Conservation (phyloP, 2,888 invertebrate genomes). For the Lapara coniferarum region DNA sequence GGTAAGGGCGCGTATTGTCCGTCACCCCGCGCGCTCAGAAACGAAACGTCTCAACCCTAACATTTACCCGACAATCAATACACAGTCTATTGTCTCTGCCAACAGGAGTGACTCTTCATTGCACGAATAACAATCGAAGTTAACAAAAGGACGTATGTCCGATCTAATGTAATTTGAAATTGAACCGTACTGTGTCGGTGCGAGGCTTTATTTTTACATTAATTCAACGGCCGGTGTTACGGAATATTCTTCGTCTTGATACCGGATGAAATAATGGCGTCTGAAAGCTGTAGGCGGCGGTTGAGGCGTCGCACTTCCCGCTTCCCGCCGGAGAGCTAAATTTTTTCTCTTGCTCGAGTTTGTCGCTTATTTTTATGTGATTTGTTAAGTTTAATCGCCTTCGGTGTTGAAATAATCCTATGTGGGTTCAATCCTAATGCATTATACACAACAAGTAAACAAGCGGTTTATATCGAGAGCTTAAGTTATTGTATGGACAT, state of each 20-base stretch:
- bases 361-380: constrained; percentile 55
- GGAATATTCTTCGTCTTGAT: constrained; percentile 56
- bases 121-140: constrained; percentile 32
- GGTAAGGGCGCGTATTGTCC: constrained; percentile 55
- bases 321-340: constrained; percentile 58
- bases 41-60: constrained; percentile 50
- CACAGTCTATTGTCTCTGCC: constrained; percentile 53
- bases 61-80: constrained; percentile 49
- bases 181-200: constrained; percentile 54
- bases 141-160: constrained; percentile 45
- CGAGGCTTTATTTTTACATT: constrained; percentile 54
- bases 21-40: constrained; percentile 35
- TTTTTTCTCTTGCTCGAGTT: constrained; percentile 58
- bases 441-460: constrained; percentile 4
- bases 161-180: constrained; percentile 52
- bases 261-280: constrained; percentile 69
- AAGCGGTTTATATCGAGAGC: not conserved
- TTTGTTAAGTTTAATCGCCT: constrained; percentile 51
- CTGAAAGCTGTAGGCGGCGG: constrained; percentile 67
- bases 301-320: constrained; percentile 63
- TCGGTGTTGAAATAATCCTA: constrained; percentile 47
- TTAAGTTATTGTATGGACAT: not conserved
- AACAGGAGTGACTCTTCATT: constrained; percentile 48
- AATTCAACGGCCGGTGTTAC: constrained; percentile 45
- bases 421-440: constrained; percentile 34